phyloP scores from a whole-genome alignment of 2,113 vertebrate genomes.

The Alaudala cheleensis region DNA sequence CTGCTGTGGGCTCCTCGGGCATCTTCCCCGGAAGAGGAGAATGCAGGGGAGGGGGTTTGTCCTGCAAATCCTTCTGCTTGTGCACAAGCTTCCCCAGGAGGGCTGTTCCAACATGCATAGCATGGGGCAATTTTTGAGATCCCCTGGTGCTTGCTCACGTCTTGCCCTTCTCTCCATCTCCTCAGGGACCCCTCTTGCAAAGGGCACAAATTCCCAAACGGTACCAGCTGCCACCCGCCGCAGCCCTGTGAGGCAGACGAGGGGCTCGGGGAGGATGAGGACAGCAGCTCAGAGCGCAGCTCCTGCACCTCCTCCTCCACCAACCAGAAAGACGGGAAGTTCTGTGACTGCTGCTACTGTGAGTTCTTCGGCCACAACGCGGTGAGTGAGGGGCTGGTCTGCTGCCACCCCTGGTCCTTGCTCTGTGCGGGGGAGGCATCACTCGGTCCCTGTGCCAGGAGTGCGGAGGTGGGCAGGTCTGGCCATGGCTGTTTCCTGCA shows the following conservation, averaged over 20 bases:
- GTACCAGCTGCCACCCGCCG: conserved; percentile 85
- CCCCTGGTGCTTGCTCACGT: background rate
- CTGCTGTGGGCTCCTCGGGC: background rate
- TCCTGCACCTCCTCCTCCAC: conserved; percentile 97
- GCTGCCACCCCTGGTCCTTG: background rate
- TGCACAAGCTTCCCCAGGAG: background rate
- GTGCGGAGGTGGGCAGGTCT: background rate
- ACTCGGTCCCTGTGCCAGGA: fast-evolving
- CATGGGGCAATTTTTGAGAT: background rate
- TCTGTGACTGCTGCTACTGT: conserved; percentile 99
- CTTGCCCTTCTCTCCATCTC: background rate
- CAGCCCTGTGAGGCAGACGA: conserved; percentile 90
- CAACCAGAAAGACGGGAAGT: conserved; percentile 97
- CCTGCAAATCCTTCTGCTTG: background rate
- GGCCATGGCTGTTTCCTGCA: background rate
- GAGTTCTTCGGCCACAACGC: conserved; percentile 99
- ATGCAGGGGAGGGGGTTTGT: background rate
- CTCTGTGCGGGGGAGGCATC: fast-evolving
- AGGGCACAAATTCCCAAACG: conserved; percentile 93
- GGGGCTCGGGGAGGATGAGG: conserved; percentile 91
- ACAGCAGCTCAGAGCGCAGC: conserved; percentile 98
- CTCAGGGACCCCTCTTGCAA: conserved; percentile 93
- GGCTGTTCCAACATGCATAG: background rate
- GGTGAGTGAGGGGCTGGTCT: conserved; percentile 75
- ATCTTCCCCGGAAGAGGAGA: background rate